A percentile compares a stretch with the other conserved stretches of the same genome.
Conservation (phyloP, 2,113 vertebrate species). For the Hippocampus zosterae region DNA sequence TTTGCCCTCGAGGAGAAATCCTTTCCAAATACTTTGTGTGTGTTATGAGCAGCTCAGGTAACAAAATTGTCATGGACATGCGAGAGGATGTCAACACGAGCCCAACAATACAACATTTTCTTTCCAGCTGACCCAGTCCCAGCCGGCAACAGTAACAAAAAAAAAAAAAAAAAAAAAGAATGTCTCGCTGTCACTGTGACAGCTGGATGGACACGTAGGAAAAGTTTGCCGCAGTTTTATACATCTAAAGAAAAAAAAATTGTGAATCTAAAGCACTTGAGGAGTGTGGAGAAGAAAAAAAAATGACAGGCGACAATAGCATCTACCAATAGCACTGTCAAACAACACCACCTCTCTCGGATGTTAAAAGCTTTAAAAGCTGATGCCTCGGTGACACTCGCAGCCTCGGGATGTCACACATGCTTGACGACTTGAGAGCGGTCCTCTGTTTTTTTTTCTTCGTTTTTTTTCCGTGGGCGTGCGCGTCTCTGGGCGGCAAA, state of each 20-base stretch:
- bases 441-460: slow-evolving; percentile 51
- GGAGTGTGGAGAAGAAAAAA: slow-evolving; percentile 3
- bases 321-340: slow-evolving; percentile 67
- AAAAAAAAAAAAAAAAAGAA: too few relatives aligned
- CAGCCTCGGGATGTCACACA: slow-evolving; percentile 67
- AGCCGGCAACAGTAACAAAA: slow-evolving; percentile 33
- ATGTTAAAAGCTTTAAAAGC: slow-evolving; percentile 73
- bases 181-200: slow-evolving; percentile 43
- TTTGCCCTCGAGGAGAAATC: neutral
- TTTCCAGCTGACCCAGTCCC: slow-evolving; percentile 48
- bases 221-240: slow-evolving; percentile 58
- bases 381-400: slow-evolving; percentile 64
- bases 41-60: slow-evolving; percentile 8
- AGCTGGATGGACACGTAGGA: slow-evolving; percentile 53
- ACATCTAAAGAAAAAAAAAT: slow-evolving; percentile 40
- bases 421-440: slow-evolving; percentile 71
- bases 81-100: slow-evolving; percentile 42
- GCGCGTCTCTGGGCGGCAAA: slow-evolving; percentile 61
- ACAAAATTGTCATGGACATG: slow-evolving; percentile 30
- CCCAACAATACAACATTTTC: slow-evolving; percentile 23
- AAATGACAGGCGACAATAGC: slow-evolving; percentile 62
- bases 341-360: slow-evolving; percentile 61
- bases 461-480: slow-evolving; percentile 51
- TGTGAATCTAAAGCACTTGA: slow-evolving; percentile 53
- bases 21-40: neutral